phyloP scores from a whole-genome alignment of 1,140 invertebrate species.

The Alviniconcha marisindica region DNA sequence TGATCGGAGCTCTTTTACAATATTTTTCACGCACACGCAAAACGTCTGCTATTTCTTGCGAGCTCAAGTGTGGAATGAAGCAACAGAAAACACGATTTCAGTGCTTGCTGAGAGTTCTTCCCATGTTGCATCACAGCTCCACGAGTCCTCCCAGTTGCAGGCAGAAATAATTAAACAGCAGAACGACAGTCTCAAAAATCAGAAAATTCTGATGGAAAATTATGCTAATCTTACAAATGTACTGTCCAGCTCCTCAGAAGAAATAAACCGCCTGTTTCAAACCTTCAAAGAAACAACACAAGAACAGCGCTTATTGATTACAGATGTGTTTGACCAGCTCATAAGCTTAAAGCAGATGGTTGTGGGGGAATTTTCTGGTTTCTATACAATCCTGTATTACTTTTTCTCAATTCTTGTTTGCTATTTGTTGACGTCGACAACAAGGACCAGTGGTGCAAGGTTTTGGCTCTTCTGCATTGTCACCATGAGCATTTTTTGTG shows the following conservation, averaged over 20 bases:
- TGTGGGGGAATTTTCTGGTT: constrained; percentile 80
- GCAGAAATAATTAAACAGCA: constrained; percentile 77
- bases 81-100: constrained; percentile 80
- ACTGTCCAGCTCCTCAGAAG: constrained; percentile 74
- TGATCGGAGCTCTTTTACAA: constrained; percentile 81
- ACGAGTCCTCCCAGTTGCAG: constrained; percentile 74
- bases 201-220: constrained; percentile 78
- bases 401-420: constrained; percentile 76
- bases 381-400: constrained; percentile 81
- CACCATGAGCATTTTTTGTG: constrained; percentile 71
- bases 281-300: constrained; percentile 77
- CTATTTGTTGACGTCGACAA: constrained; percentile 79
- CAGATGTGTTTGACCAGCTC: constrained; percentile 80
- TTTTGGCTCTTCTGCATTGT: constrained; percentile 79
- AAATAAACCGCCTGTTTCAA: constrained; percentile 76
- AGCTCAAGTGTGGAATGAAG: constrained; percentile 82
- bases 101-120: constrained; percentile 76
- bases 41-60: constrained; percentile 84
- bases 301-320: constrained; percentile 79
- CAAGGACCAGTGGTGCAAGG: constrained; percentile 76
- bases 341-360: constrained; percentile 77
- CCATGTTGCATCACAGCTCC: constrained; percentile 77
- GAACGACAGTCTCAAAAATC: constrained; percentile 79
- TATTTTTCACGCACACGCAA: constrained; percentile 84
- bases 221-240: constrained; percentile 75